phyloP scores from a whole-genome alignment of 2,888 invertebrate species.

The Pyralis farinalis region DNA sequence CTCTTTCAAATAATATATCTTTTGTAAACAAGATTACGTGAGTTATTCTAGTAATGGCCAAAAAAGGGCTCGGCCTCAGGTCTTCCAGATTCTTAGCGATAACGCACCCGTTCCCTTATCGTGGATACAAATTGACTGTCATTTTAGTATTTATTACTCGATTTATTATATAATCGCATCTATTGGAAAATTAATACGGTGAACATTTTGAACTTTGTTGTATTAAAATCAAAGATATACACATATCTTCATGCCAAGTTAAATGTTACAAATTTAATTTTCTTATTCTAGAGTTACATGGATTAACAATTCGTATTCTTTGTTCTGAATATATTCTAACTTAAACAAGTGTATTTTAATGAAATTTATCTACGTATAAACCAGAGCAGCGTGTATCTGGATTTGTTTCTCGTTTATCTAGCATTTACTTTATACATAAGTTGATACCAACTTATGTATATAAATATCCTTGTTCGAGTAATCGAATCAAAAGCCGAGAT shows the following conservation, averaged over 20 bases:
- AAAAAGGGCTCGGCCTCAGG: conserved; percentile 38
- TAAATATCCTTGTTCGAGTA: conserved; percentile 1
- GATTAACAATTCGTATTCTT: too few species aligned
- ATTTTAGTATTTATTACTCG: conserved; percentile 25
- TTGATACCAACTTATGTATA: background rate
- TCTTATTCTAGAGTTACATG: too few species aligned
- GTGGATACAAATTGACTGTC: conserved; percentile 57
- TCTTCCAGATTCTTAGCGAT: conserved; percentile 32
- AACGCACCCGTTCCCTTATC: conserved; percentile 47
- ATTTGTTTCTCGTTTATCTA: conserved; percentile 7
- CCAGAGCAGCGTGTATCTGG: background rate
- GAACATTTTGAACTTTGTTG: too few species aligned
- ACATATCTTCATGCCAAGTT: too few species aligned
- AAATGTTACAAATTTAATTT: too few species aligned
- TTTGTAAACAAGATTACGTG: conserved; percentile 18
- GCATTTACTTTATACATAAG: conserved; percentile 1
- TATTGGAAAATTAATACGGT: too few species aligned
- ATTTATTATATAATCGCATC: too few species aligned
- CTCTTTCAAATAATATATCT: background rate
- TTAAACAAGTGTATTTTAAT: too few species aligned
- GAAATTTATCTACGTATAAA: too few species aligned
- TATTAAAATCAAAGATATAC: too few species aligned
- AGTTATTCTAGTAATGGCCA: conserved; percentile 18
- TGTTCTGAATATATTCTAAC: too few species aligned
- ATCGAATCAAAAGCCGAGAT: conserved; percentile 5